Evolutionary conservation across 2,113 vertebrate genomes (phyloP).

Genomic region (Toxostoma redivivum): DNA sequence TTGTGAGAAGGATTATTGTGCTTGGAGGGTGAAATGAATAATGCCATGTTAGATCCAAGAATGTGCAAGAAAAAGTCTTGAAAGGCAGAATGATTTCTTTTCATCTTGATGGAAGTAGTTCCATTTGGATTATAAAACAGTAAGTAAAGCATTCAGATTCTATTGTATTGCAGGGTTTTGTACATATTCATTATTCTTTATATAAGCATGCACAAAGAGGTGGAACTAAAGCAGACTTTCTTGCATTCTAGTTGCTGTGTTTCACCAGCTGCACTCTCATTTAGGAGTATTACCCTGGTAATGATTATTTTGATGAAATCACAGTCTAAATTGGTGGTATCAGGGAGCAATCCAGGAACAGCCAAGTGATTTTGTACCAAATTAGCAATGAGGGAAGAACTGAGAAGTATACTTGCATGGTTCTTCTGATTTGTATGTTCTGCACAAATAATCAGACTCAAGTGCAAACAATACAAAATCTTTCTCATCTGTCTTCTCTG

Average conservation of each 20-base stretch:
- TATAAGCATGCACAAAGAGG: background rate
- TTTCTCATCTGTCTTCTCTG: background rate
- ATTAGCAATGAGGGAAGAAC: background rate
- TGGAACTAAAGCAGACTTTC: background rate
- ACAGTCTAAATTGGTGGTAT: constrained; percentile 8
- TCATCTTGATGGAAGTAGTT: background rate
- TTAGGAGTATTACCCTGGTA: background rate
- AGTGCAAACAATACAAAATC: background rate
- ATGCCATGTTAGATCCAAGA: background rate
- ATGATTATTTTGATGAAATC: constrained; percentile 40
- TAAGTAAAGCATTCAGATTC: background rate
- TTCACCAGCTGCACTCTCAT: background rate
- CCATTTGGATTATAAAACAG: background rate
- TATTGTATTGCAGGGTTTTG: background rate
- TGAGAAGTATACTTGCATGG: background rate
- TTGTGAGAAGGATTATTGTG: background rate
- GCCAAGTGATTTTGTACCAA: background rate
- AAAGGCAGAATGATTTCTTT: background rate
- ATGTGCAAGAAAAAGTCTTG: background rate
- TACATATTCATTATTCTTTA: constrained; percentile 19
- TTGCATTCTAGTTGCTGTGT: background rate
- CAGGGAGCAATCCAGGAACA: background rate
- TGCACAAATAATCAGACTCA: background rate
- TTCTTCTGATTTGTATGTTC: background rate
- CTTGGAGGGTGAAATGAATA: background rate